These are phyloP conservation scores for Calypte anna DNA, from an alignment of 2,113 vertebrate species.

Conservation along the genomic window DNA sequence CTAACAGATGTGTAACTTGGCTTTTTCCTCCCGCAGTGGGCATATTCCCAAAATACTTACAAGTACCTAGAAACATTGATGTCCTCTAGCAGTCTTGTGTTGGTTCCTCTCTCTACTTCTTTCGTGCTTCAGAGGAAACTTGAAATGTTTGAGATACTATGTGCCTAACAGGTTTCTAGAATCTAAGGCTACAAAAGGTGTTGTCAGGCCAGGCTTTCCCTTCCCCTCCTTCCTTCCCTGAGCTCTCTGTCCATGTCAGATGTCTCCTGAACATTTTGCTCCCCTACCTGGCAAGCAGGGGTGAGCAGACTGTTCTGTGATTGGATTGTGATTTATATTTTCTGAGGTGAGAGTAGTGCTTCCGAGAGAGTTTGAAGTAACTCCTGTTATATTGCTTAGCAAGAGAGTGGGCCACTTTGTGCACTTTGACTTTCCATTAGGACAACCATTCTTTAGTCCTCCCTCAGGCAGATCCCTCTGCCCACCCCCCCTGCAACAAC, in stretches of 20 bases:
- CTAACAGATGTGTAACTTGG: not conserved
- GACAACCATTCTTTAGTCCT: not conserved
- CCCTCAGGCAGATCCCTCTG: not conserved
- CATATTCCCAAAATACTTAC: not conserved
- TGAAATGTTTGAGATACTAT: accelerated
- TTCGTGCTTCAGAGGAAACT: not conserved
- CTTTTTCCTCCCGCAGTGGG: not conserved
- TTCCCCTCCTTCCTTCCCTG: not conserved
- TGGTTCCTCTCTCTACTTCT: not conserved
- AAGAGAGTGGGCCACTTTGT: not conserved
- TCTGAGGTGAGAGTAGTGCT: not conserved
- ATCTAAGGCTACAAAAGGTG: not conserved
- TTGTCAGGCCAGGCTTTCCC: not conserved
- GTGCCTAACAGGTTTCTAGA: not conserved
- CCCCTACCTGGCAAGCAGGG: not conserved
- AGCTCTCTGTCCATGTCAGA: not conserved
- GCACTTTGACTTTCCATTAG: constrained; percentile 16
- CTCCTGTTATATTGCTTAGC: not conserved
- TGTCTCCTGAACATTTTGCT: not conserved
- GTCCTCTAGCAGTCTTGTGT: not conserved
- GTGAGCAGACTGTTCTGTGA: not conserved
- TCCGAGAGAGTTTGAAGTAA: not conserved
- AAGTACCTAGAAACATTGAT: accelerated
- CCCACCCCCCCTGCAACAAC: not conserved
- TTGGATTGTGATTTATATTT: constrained; percentile 34